Evolutionary conservation across 2,113 vertebrate species (phyloP), one percentile per base, ranked within the genome.

Genomic region (Microcebus lehilahytsara): DNA sequence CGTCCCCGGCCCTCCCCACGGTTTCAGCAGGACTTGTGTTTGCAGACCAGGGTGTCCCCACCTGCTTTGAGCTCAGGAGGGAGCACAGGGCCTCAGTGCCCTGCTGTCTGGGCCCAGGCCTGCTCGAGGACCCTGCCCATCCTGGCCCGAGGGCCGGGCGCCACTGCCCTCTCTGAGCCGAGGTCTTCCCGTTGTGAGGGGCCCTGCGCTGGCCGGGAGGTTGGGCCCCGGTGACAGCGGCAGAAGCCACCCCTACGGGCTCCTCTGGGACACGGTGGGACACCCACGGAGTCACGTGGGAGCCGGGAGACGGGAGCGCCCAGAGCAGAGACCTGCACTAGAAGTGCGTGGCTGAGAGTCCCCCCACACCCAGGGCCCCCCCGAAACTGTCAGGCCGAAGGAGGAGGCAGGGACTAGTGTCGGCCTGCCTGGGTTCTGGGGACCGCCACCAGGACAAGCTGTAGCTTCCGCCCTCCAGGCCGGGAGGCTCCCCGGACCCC

Each of bases 1-100:
- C 2, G 13, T 46, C 17, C 13, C 16, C 3, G 11, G 75, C 66
- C n/a, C 32, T 25, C 14, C 0, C 2, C 11, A 10, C 1, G 1
- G 22, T 25, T 58, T 56, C n/a, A 0, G 17, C 4, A 8, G 12
- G 51, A 37, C n/a, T 3, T 32, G 11, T 12, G 10, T n/a, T 49
- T 72, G 27, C 13, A 30, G 19, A 4, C 4, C 7, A 2, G 13
- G 27, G 42, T 16, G 46, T 58, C 17, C 10, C 72, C 27, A 16
- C 64, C 22, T 3, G 9, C 32, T 22, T 5, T n/a, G 60, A 67
- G 60, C 34, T 27, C 12, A 9, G 46, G 46, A 46, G 46, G 4
- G 56, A 25, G 30, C 40, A 12, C 60, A 9, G 23, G 58, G 17
- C 37, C 6, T 10, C 3, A 7, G 46, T 30, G 17, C 9, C 30